phyloP scores from a whole-genome alignment of 2,888 invertebrate species.

The Hoplodrina ambigua region DNA sequence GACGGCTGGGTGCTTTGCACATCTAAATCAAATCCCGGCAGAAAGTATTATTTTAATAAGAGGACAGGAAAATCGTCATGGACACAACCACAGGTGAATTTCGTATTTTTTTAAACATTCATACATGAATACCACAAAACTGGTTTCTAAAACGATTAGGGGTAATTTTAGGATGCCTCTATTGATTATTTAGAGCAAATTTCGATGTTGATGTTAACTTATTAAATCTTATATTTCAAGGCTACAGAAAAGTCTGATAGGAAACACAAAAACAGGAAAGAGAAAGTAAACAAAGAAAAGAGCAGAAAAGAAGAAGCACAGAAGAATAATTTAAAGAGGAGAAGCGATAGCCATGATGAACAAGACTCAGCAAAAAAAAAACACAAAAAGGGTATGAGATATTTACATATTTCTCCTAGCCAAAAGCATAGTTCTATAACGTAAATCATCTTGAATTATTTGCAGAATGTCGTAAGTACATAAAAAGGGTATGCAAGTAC shows the following conservation, averaged over 20 bases:
- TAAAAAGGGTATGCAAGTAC: background rate
- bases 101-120: conserved; percentile 65
- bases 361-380: conserved; percentile 71
- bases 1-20: conserved; percentile 86
- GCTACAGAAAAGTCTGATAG: conserved; percentile 71
- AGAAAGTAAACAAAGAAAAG: conserved; percentile 72
- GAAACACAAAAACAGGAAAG: conserved; percentile 72
- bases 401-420: conserved; percentile 11
- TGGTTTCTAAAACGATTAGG: conserved; percentile 30
- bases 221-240: conserved; percentile 68
- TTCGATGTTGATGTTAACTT: conserved; percentile 16
- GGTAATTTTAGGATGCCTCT: background rate
- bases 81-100: conserved; percentile 85
- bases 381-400: conserved; percentile 74
- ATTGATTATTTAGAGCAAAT: background rate
- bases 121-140: conserved; percentile 29
- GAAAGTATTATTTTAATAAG: conserved; percentile 86
- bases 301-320: conserved; percentile 72
- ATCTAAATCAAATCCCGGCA: conserved; percentile 85
- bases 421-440: background rate
- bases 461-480: background rate
- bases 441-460: background rate
- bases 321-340: conserved; percentile 79
- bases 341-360: conserved; percentile 74
- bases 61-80: conserved; percentile 87